Evolutionary conservation across 2,797 vertebrate genomes (phyloP), one percentile per base, ranked within the genome.

Genomic region (Scleropages formosus): DNA sequence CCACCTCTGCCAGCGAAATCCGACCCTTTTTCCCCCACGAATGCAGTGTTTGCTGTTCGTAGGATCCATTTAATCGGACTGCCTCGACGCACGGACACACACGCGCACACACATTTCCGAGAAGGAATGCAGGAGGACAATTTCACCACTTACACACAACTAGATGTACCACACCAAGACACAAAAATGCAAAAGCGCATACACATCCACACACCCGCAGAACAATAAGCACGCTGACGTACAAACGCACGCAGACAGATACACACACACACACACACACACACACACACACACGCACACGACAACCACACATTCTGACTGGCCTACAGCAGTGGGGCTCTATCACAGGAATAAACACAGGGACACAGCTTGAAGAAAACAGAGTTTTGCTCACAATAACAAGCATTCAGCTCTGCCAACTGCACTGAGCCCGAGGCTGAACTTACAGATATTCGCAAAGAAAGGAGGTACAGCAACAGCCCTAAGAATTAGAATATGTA

Each of bases 401-500:
- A 26, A 64, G 62, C 26, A 15, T 9, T 10, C 62, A 27, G 62
- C 24, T 26, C 62, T 64, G 62, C 62, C 62, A 64, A 26, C 22
- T 15, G 24, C 67, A 53, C 47, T 51, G 20, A 51, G 67, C 67
- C 24, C 20, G 67, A 20, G 67, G 12, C 67, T 0, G 22, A 39
- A 22, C 13, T 51, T 69, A 27, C 15, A 61, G 15, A 61, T 20
- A 61, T 61, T 61, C 59, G 61, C 59, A 61, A 61, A 20, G 59
- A 61, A 61, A 49, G n/a, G 22, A 53, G 47, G 13, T 69, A 69
- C 13, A 1, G 4, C 12, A 18, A 69, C 67, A 69, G 47, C 8
- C 67, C 22, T n/a, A 47, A 53, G 67, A 16, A 53, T 69, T 53
- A 53, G 10, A 47, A 69, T 51, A 53, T 13, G 39, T 51, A 69